A percentile compares a stretch with the other conserved stretches of the same genome.
These are phyloP conservation scores for Himalopsyche tibetana DNA, from an alignment of 2,888 invertebrate genomes.

Conservation along the genomic window DNA sequence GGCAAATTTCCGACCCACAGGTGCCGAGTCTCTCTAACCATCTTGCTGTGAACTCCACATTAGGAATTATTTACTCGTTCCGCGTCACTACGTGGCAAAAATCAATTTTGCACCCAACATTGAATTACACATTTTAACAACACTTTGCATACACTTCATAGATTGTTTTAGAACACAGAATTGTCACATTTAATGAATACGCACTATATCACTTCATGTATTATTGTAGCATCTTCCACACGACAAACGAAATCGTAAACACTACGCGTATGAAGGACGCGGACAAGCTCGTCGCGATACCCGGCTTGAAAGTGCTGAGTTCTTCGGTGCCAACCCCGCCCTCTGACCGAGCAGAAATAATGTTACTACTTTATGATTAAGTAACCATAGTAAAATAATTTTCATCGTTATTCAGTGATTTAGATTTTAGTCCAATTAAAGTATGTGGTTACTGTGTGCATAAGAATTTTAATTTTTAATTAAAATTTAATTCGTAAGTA, in stretches of 20 bases:
- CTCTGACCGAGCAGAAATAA: constrained; percentile 53
- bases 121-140: constrained; percentile 77
- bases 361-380: constrained; percentile 50
- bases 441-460: too few species aligned
- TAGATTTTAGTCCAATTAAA: too few species aligned
- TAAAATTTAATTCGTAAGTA: too few species aligned
- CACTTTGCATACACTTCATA: constrained; percentile 76
- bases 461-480: too few species aligned
- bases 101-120: constrained; percentile 77
- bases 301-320: constrained; percentile 61
- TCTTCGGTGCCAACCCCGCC: constrained; percentile 59
- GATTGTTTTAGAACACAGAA: constrained; percentile 76
- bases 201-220: constrained; percentile 61
- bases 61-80: constrained; percentile 82
- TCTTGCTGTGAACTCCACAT: constrained; percentile 97
- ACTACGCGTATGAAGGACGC: constrained; percentile 56
- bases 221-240: constrained; percentile 49
- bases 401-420: too few species aligned
- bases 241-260: constrained; percentile 57
- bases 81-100: constrained; percentile 80
- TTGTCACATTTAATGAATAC: constrained; percentile 66
- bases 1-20: constrained; percentile 99
- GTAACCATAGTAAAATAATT: neutral
- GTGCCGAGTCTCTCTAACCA: constrained; percentile 99
- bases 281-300: constrained; percentile 58